These are phyloP conservation scores for Nomada flava DNA, from an alignment of 2,888 invertebrate species.

Conservation along the genomic window DNA sequence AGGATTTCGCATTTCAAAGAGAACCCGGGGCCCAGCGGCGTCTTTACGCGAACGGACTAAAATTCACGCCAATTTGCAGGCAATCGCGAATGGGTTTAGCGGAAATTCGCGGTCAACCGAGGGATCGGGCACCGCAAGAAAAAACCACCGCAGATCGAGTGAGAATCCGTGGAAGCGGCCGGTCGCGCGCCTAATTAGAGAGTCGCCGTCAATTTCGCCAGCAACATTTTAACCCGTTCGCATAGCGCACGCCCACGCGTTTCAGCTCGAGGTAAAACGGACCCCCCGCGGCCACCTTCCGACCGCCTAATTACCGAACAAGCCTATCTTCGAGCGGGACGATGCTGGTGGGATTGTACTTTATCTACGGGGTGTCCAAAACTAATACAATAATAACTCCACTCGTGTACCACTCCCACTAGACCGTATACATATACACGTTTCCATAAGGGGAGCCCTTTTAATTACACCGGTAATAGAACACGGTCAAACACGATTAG, in stretches of 20 bases:
- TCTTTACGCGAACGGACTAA: slow-evolving; percentile 17
- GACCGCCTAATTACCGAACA: slow-evolving; percentile 80
- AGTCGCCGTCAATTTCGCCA: slow-evolving; percentile 76
- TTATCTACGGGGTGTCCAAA: slow-evolving; percentile 70
- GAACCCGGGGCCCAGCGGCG: not conserved
- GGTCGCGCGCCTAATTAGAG: slow-evolving; percentile 75
- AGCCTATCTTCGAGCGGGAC: slow-evolving; percentile 72
- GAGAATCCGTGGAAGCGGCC: slow-evolving; percentile 57
- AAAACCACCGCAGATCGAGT: slow-evolving; percentile 48
- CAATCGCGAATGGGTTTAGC: slow-evolving; percentile 44
- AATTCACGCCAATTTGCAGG: slow-evolving; percentile 50
- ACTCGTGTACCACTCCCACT: not conserved
- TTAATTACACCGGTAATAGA: slow-evolving; percentile 1
- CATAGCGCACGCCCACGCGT: slow-evolving; percentile 71
- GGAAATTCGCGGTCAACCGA: slow-evolving; percentile 55
- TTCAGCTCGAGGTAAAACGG: slow-evolving; percentile 62
- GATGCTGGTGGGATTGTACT: slow-evolving; percentile 47
- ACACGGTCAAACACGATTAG: not conserved
- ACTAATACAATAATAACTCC: slow-evolving; percentile 4
- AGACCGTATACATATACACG: not conserved
- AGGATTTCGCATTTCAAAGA: slow-evolving; percentile 10
- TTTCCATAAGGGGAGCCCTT: not conserved
- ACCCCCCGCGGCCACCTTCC: slow-evolving; percentile 78
- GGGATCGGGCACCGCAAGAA: not conserved
- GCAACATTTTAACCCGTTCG: slow-evolving; percentile 73